phyloP scores from a whole-genome alignment of 2,113 vertebrate species.

The Copsychus sechellarum region DNA sequence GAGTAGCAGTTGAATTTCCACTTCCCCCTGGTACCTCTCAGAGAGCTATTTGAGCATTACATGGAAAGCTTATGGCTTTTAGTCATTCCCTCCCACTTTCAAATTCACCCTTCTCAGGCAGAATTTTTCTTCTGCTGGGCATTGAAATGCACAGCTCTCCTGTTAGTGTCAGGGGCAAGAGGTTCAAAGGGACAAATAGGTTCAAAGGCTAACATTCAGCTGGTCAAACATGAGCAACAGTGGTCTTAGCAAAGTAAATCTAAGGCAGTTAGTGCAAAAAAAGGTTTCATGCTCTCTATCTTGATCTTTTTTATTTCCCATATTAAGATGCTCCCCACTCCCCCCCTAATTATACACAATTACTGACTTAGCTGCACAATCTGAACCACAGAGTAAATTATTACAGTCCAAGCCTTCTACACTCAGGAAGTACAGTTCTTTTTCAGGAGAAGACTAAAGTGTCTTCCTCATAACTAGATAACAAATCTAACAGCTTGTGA shows the following conservation, averaged over 20 bases:
- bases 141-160: neutral
- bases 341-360: neutral
- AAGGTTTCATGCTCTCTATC: neutral
- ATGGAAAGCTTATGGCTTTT: neutral
- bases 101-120: neutral
- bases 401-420: neutral
- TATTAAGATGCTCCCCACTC: neutral
- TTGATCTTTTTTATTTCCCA: neutral
- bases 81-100: neutral
- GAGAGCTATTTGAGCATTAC: neutral
- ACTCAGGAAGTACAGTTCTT: neutral
- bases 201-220: neutral
- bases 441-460: neutral
- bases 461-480: neutral
- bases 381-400: neutral
- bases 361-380: neutral
- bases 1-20: neutral
- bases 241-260: neutral
- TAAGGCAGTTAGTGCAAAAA: neutral
- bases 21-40: neutral
- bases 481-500: neutral
- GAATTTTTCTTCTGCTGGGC: neutral
- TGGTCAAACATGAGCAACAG: neutral
- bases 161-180: neutral
- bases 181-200: neutral